Conservation (phyloP, 2,113 vertebrate genomes). For the Tragelaphus scriptus region DNA sequence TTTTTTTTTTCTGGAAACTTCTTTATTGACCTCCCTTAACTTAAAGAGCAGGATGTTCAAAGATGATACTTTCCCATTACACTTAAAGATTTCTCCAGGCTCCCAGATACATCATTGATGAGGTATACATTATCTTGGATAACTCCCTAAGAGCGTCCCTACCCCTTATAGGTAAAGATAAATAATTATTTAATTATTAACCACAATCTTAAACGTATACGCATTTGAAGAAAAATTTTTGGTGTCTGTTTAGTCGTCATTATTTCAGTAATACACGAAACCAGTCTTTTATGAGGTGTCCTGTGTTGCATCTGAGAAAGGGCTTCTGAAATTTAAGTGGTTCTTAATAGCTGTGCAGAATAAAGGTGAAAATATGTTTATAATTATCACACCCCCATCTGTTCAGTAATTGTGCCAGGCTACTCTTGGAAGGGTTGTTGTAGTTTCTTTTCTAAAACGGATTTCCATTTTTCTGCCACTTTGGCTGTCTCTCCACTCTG, state of each 20-base stretch:
- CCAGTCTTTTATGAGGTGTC: neutral
- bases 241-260: neutral
- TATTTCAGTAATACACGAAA: neutral
- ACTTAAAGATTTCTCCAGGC: neutral
- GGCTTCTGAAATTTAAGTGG: neutral
- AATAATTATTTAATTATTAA: neutral
- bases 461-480: neutral
- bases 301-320: neutral
- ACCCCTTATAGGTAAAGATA: neutral
- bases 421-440: neutral
- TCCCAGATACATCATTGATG: neutral
- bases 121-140: neutral
- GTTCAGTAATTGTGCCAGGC: neutral
- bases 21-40: neutral
- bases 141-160: neutral
- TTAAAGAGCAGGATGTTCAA: neutral
- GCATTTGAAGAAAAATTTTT: neutral
- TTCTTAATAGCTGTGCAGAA: slow-evolving; percentile 5
- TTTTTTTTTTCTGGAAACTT: neutral
- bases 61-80: neutral
- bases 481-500: neutral
- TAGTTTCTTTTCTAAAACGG: neutral
- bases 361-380: slow-evolving; percentile 19
- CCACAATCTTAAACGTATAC: neutral
- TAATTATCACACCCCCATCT: neutral